Base-by-base conservation (phyloP, 2,797 vertebrate genomes). In the Onychomys torridus region DNA sequence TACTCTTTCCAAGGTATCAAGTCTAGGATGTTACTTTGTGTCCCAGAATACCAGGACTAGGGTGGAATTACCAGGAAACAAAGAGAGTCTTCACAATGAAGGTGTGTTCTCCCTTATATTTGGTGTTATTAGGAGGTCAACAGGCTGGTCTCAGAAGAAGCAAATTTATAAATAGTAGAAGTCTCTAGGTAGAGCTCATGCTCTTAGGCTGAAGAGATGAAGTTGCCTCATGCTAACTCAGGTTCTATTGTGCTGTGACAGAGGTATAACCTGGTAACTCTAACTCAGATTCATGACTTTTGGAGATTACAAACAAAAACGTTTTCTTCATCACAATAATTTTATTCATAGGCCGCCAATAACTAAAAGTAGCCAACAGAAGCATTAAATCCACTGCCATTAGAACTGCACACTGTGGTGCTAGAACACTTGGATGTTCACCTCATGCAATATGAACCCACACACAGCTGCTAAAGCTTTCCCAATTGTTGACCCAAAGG, bases 331-430 rank as follows among this genome's bases (percentile, higher is more conserved):
- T 37, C 34, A 65, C 6, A 1, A 25, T 78, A 63, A 67, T 29
- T 88, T 93, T 81, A 75, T 69, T 87, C 83, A 57, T 87, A 88
- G 84, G 27, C 21, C 37, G 32, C 75, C 32, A 67, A 67, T 89
- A 67, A 69, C 4, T 34, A 40, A 3, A 5, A 10, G 12, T 85
- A 34, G 8, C 40, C 21, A 83, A 34, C 10, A 89, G 69, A 6
- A 55, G 17, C 82, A 29, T 63, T 67, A 82, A 92, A 65, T 91
- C 23, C 63, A 40, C n/a, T 75, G 17, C 40, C 67, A 76, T 40
- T 94, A 79, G 84, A 83, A 84, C 49, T 55, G 5, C 21, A 93
- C 34, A 21, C 71, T 46, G 46, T n/a, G n/a, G 23, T 82, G 2
- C 25, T 65, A 1, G 4, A 61, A 76, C 29, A 90, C 17, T 46